Evolutionary conservation across 2,888 invertebrate genomes (phyloP).

Genomic region (Galerucella nymphaeae): DNA sequence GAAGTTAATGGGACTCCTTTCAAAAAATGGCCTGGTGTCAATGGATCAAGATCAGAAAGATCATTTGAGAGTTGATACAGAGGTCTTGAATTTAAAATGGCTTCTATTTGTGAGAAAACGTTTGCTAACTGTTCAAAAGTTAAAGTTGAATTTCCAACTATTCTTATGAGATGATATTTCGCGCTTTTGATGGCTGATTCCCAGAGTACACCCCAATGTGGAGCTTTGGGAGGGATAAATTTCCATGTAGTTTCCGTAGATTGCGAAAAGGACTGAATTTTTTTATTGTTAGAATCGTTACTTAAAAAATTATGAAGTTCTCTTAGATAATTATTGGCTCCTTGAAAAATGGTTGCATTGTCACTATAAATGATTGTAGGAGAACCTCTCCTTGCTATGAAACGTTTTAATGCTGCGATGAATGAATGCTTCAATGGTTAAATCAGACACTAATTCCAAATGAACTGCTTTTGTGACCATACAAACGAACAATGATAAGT

Average conservation of each 20-base stretch:
- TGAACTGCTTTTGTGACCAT: no score
- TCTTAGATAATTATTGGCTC: background rate
- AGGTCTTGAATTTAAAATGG: slow-evolving; percentile 14
- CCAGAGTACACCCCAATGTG: background rate
- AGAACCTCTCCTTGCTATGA: no score
- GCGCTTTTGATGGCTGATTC: no score
- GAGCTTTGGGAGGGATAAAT: background rate
- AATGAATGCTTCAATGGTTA: no score
- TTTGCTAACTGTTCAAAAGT: background rate
- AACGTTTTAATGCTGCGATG: no score
- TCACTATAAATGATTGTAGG: no score
- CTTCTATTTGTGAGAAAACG: slow-evolving; percentile 11
- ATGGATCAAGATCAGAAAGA: no score
- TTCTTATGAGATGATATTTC: background rate
- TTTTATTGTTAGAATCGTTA: background rate
- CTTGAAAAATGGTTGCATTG: background rate
- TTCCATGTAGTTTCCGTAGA: background rate
- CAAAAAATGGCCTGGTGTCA: no score
- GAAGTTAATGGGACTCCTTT: no score
- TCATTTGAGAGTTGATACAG: no score
- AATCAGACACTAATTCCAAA: no score
- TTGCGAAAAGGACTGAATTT: background rate
- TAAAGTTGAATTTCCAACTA: background rate
- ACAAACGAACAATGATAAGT: no score
- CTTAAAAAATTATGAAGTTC: background rate